Base-by-base conservation (phyloP, 2,797 vertebrate species). In the Chelmon rostratus region DNA sequence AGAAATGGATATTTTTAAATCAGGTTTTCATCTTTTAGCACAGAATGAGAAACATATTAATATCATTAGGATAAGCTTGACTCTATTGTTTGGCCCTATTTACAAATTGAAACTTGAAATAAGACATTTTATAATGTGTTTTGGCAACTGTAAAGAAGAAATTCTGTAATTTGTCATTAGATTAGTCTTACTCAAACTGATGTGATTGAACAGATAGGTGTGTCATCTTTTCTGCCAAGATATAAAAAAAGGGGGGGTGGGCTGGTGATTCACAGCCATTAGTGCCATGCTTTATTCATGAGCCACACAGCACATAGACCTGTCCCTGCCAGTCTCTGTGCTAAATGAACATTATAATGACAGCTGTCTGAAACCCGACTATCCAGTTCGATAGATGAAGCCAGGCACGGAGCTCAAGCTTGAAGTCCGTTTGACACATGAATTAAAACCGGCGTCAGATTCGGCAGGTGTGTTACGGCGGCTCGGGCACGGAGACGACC, bases 221-320 rank as follows among this genome's bases (percentile, higher is more conserved):
- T 71, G 50, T 70, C 3, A 5, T 66, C 35, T 25, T 70, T 62
- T 73, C 49, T 31, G 7, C 21, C 18, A 8, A 15, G 2, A 13
- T 16, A 6, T 3, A 33, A 49, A 25, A n/a, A 38, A 2, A 2
- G 2, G 10, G 38, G 19, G 8, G 42, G 31, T 3, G 35, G 13
- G 8, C 35, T 6, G 7, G 52, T 68, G 79, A 83, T 53, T 77
- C 76, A 75, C 46, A 37, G 37, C 85, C 67, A 71, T 81, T 73
- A 83, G n/a, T 11, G n/a, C 9, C n/a, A 79, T 78, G 52, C 8
- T 58, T 88, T 73, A 89, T 84, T 82, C 37, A 90, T 86, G 69
- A 83, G 70, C 38, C 54, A 25, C 62, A 47, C 37, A 38, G 54
- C 68, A 64, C 37, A 44, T 1, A 28, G 82, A 71, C 63, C 44